These are phyloP conservation scores for Leptinotarsa peninsularis DNA, from an alignment of 2,888 invertebrate species.

Conservation along the genomic window DNA sequence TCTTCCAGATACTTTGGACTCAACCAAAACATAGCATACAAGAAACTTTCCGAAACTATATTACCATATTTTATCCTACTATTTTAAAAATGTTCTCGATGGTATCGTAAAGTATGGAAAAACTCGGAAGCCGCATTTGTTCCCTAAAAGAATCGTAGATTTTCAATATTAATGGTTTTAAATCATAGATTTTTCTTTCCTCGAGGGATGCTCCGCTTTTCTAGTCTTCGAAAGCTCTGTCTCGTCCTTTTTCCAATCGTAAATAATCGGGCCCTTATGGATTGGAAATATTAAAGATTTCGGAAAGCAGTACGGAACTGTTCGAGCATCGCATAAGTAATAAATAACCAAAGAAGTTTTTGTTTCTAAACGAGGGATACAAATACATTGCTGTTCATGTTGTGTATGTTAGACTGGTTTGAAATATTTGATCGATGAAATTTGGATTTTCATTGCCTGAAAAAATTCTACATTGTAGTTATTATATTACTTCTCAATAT, in stretches of 20 bases:
- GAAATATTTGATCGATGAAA: background rate
- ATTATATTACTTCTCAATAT: no score
- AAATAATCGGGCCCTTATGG: conserved; percentile 44
- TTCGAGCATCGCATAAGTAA: conserved; percentile 32
- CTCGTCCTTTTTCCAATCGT: conserved; percentile 38
- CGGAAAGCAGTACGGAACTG: conserved; percentile 33
- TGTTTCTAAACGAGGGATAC: conserved; percentile 11
- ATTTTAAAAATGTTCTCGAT: background rate
- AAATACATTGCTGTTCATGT: conserved; percentile 1
- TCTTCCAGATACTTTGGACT: background rate
- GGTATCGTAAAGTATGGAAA: conserved; percentile 1
- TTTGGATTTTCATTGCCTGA: background rate
- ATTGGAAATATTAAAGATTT: conserved; percentile 46
- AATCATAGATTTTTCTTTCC: conserved; percentile 18
- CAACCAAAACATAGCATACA: no score
- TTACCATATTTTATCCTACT: background rate
- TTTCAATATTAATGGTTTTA: conserved; percentile 15
- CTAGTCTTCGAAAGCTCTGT: conserved; percentile 32
- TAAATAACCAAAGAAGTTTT: conserved; percentile 29
- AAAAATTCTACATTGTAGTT: no score
- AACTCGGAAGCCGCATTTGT: conserved; percentile 5
- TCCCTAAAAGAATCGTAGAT: conserved; percentile 15
- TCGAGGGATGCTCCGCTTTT: conserved; percentile 4
- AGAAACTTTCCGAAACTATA: background rate
- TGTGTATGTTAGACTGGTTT: background rate